Base-by-base conservation (phyloP, 2,797 vertebrate species). In the Eleutherodactylus coqui region DNA sequence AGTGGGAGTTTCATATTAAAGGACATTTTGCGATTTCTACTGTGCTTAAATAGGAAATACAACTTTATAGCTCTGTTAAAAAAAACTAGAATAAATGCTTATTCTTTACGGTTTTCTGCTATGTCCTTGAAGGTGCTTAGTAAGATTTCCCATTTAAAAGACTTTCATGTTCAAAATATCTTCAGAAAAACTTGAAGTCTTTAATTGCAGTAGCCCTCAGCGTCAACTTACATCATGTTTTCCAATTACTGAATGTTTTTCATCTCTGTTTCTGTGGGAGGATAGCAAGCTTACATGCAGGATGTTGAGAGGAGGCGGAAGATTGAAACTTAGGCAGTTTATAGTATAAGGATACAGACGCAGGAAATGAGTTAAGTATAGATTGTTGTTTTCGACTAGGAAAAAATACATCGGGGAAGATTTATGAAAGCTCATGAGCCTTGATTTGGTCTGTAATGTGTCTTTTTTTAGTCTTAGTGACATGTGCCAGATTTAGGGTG, bases 191-290 rank as follows among this genome's bases (percentile, higher is more conserved):
- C 67, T n/a, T 36, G 53, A 41, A 55, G 16, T 84, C 41, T 70
- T 86, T 86, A 58, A 81, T 86, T 84, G 32, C 58, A 43, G 51
- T 84, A 73, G 55, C 53, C 53, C 55, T 32, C 76, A 78, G 76
- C 69, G 75, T 75, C 64, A 53, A 79, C 27, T 13, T 67, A 53
- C 70, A 60, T 70, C 77, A 75, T 86, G 55, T 81, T 86, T 86
- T 86, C 58, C 85, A 86, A 82, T 82, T 81, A 79, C 75, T 51
- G 51, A 55, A 84, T 87, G 82, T 80, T 84, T 87, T 87, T 87
- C 69, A 84, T 84, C 41, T 77, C 75, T 14, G 32, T 75, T 75
- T 11, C 51, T 84, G 82, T 87, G 58, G 67, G 77, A 84, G 70
- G 58, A 87, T 60, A 72, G 69, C 82, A 75, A 75, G 32, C 76